These are phyloP conservation scores for Baccha elongata DNA, from an alignment of 2,888 invertebrate species.

Conservation along the genomic window DNA sequence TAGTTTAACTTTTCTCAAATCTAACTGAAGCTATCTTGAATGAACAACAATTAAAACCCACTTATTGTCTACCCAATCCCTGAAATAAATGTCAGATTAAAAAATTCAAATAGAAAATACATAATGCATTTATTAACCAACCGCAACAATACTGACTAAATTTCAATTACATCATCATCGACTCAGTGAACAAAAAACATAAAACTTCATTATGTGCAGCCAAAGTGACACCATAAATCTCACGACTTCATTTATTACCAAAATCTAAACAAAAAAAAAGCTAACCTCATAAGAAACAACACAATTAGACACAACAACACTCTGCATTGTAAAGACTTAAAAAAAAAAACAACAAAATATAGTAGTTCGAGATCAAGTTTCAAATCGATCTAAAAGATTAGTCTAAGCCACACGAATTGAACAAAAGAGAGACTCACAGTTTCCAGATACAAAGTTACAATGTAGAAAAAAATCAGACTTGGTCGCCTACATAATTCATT, in stretches of 20 bases:
- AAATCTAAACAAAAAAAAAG: constrained; percentile 16
- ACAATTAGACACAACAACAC: constrained; percentile 54
- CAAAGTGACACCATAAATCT: constrained; percentile 69
- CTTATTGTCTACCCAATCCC: background rate
- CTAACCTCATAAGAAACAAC: constrained; percentile 41
- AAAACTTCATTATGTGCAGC: constrained; percentile 45
- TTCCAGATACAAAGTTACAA: background rate
- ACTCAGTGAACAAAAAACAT: background rate
- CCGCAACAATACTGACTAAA: constrained; percentile 25
- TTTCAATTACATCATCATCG: constrained; percentile 43
- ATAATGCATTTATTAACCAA: constrained; percentile 34
- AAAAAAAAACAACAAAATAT: constrained; percentile 29
- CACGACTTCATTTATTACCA: constrained; percentile 46
- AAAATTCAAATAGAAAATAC: constrained; percentile 3
- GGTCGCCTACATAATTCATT: constrained; percentile 69
- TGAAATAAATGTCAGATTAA: constrained; percentile 17
- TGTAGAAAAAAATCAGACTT: constrained; percentile 23
- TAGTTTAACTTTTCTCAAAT: too few species aligned
- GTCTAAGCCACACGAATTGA: constrained; percentile 44
- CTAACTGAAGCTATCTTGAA: too few species aligned
- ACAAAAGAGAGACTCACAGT: constrained; percentile 34
- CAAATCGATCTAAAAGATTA: constrained; percentile 61
- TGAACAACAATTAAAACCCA: too few species aligned
- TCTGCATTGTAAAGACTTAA: background rate
- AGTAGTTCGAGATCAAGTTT: constrained; percentile 54